Evolutionary conservation across 2,797 vertebrate genomes (phyloP), one percentile per base, ranked within the genome.

Genomic region (Pseudotriccus pelzelni): DNA sequence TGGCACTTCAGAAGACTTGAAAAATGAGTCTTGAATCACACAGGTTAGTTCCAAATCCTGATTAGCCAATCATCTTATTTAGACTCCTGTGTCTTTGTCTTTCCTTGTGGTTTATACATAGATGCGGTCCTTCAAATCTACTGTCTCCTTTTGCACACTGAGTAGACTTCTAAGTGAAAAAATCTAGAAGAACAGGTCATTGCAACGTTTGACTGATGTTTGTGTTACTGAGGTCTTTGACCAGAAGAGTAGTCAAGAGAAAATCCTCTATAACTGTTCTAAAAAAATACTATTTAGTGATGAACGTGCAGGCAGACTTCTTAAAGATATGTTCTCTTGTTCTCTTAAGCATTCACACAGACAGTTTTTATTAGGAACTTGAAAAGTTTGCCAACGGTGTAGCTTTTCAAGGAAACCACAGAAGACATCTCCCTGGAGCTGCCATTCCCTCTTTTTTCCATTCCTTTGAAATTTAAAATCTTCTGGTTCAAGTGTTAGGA

Each of bases 401-500:
- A 83, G 41, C 49, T 95, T 94, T 93, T 85, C 12, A 43, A 66
- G 75, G 52, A 89, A 27, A 72, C 68, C 53, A 81, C 72, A 62
- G 49, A 79, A 89, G 64, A n/a, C 34, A 25, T 63, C 28, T 79
- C n/a, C 28, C 39, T 68, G 53, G 70, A 94, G 63, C 36, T 89
- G 62, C 23, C 39, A 21, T 66, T 84, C 44, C 3, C 13, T 60
- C 16, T 88, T 66, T 69, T 86, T 90, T 50, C 34, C 30, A 37
- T 64, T 60, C n/a, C 47, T 90, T 94, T 92, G 78, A 92, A 59
- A 91, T 92, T 9, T 83, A 70, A 87, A 85, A 17, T 55, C 34
- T 66, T 79, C 47, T 85, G 17, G 13, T 90, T 90, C 32, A 63
- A 55, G 59, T 12, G 2, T 58, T 69, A 50, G 16, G 81, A 69